Conservation (phyloP, 1,140 invertebrate genomes). For the Heliconius nattereri region DNA sequence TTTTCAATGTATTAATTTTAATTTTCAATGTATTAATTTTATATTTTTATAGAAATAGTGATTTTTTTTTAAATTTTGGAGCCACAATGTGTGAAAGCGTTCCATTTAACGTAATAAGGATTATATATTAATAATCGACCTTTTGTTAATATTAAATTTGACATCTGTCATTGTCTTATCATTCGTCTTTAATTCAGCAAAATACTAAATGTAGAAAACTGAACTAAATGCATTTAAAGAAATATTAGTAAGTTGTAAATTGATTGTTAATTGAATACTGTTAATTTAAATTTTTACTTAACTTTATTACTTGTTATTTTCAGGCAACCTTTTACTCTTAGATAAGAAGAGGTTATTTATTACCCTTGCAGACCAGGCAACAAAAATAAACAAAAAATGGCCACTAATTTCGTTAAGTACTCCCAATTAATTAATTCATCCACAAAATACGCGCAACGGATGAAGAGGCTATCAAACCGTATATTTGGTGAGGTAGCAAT, state of each 20-base stretch:
- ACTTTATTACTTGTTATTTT: not conserved
- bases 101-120: not conserved
- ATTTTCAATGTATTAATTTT: not conserved
- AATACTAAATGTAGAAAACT: not conserved
- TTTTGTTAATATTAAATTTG: not conserved
- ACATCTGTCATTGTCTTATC: not conserved
- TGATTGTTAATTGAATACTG: too few relatives aligned
- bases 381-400: slow-evolving; percentile 45
- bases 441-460: slow-evolving; percentile 91
- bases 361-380: not conserved
- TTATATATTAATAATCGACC: not conserved
- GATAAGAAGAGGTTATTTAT: not conserved
- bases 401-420: slow-evolving; percentile 84
- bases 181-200: not conserved
- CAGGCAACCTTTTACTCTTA: not conserved
- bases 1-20: not conserved
- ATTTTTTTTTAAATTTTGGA: not conserved
- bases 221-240: too few relatives aligned
- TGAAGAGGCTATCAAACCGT: slow-evolving; percentile 92
- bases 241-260: too few relatives aligned
- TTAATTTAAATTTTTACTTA: too few relatives aligned
- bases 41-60: not conserved
- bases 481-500: slow-evolving; percentile 95
- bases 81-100: not conserved
- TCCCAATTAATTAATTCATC: slow-evolving; percentile 84